These are phyloP conservation scores for Phalacrocorax aristotelis DNA, from an alignment of 2,113 vertebrate genomes.

Conservation along the genomic window DNA sequence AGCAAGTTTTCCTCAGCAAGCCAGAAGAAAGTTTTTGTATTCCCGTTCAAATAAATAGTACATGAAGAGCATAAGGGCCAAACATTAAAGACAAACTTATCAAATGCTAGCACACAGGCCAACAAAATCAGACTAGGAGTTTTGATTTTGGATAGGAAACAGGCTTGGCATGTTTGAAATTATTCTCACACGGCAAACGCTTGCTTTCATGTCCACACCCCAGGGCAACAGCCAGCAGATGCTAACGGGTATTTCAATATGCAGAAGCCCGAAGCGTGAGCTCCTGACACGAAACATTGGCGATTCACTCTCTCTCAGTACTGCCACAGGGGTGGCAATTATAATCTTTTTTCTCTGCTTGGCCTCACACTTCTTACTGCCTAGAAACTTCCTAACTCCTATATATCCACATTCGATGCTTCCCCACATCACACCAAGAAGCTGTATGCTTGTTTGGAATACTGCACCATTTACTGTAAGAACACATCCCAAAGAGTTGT, in stretches of 20 bases:
- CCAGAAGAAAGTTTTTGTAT: background rate
- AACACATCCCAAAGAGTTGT: background rate
- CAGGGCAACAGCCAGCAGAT: background rate
- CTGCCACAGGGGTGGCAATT: background rate
- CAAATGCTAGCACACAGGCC: background rate
- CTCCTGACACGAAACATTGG: background rate
- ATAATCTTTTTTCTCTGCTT: background rate
- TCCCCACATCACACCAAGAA: rapidly evolving
- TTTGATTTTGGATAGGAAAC: background rate
- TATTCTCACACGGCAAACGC: background rate
- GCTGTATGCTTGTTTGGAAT: background rate
- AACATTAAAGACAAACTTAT: background rate
- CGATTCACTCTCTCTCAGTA: background rate
- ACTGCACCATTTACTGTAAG: background rate
- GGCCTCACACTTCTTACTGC: background rate
- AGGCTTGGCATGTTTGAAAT: background rate
- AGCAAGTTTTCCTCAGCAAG: background rate
- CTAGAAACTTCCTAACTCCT: background rate
- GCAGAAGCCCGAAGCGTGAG: background rate
- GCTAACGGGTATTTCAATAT: background rate
- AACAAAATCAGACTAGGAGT: background rate
- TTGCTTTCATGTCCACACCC: background rate
- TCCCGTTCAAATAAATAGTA: background rate
- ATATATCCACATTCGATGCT: no score
- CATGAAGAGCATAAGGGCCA: background rate